These are phyloP conservation scores for Micromesistius poutassou DNA, from an alignment of 2,797 vertebrate species.

Conservation along the genomic window DNA sequence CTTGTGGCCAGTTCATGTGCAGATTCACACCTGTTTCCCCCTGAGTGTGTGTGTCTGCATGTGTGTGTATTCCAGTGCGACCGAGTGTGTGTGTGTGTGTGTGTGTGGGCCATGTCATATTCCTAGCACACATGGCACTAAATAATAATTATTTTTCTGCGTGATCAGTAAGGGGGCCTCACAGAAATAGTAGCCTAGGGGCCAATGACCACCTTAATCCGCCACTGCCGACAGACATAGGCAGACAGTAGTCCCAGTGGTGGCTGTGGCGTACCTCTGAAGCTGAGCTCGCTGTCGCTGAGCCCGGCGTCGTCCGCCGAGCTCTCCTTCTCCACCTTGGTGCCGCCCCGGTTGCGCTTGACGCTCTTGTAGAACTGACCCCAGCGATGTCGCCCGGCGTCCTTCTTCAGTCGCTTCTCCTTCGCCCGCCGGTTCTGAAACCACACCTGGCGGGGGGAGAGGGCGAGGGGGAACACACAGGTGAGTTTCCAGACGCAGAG, in stretches of 20 bases:
- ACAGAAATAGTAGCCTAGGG: no score
- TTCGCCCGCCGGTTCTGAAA: conserved; percentile 97
- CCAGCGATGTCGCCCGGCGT: conserved; percentile 95
- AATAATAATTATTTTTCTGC: no score
- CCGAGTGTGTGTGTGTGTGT: no score
- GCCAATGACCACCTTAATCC: no score
- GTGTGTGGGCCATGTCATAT: no score
- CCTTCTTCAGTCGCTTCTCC: conserved; percentile 97
- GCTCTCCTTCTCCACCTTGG: conserved; percentile 93
- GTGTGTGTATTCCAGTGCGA: no score
- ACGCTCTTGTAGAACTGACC: conserved; percentile 97
- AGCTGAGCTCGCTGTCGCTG: conserved; percentile 98
- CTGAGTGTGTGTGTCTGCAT: no score
- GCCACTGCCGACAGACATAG: no score
- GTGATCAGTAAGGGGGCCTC: no score
- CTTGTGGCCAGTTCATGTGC: no score
- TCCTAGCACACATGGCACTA: no score
- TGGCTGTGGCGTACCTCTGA: conserved; percentile 79
- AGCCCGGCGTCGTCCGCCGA: conserved; percentile 93
- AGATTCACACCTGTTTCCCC: no score
- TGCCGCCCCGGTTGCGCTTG: conserved; percentile 83
- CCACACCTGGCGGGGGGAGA: conserved; percentile 82
- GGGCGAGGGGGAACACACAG: not conserved
- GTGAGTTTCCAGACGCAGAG: not conserved
- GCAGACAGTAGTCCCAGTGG: not conserved